These are phyloP conservation scores for Lobophora halterata DNA, from an alignment of 2,888 invertebrate species.

Conservation along the genomic window DNA sequence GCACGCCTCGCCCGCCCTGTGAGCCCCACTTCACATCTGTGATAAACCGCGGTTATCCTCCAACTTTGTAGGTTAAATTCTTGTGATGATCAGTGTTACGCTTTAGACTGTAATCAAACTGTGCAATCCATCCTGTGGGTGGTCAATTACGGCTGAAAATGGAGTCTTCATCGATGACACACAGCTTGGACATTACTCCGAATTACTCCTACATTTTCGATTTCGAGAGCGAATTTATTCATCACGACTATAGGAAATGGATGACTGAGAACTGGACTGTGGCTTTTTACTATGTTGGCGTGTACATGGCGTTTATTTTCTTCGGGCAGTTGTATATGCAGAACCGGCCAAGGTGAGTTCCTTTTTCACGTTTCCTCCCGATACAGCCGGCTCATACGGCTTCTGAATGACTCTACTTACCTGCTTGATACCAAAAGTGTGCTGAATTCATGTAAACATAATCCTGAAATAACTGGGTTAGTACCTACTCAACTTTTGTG, in stretches of 20 bases:
- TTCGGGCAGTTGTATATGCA: conserved; percentile 97
- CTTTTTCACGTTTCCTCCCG: conserved; percentile 3
- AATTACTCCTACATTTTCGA: conserved; percentile 97
- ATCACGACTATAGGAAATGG: conserved; percentile 93
- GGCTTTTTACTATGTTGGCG: conserved; percentile 92
- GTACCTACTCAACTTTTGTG: not conserved
- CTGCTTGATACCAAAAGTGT: not conserved
- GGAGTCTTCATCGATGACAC: conserved; percentile 72
- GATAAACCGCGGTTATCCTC: conserved; percentile 64
- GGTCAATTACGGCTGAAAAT: conserved; percentile 47
- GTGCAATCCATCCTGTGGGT: conserved; percentile 49
- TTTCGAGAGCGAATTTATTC: conserved; percentile 96
- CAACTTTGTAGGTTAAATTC: conserved; percentile 68
- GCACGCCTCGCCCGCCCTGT: conserved; percentile 51
- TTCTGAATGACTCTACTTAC: not conserved
- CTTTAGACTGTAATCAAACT: conserved; percentile 36
- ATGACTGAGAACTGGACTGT: conserved; percentile 98
- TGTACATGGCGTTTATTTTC: conserved; percentile 97
- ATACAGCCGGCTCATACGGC: not conserved
- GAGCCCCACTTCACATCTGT: conserved; percentile 68
- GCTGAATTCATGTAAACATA: conserved; percentile 9
- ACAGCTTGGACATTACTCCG: conserved; percentile 82
- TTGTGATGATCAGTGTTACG: conserved; percentile 69
- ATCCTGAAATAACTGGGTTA: not conserved
- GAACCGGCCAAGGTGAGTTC: conserved; percentile 87